Percentiles rank a stretch among this genome's conserved stretches.
These are phyloP conservation scores for Amazona guildingii DNA, from an alignment of 2,113 vertebrate species.

Conservation along the genomic window DNA sequence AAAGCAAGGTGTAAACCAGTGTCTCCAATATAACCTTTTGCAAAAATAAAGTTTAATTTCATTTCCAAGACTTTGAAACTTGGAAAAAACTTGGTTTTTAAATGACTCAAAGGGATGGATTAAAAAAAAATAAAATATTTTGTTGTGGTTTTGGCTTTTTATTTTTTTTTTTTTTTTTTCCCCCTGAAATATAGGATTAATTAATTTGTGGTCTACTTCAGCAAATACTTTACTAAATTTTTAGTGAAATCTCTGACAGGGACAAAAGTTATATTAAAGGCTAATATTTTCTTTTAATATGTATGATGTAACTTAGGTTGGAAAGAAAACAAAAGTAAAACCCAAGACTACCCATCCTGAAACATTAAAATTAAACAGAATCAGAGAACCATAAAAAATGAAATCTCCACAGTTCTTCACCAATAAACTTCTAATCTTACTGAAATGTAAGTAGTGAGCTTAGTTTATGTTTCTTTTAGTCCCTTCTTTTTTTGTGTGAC, in stretches of 20 bases:
- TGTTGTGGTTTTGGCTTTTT: neutral
- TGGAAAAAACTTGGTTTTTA: neutral
- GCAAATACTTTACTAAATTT: neutral
- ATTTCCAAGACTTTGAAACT: slow-evolving; percentile 15
- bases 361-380: neutral
- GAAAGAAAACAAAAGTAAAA: neutral
- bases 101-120: neutral
- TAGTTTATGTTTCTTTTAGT: neutral
- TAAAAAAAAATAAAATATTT: neutral
- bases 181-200: neutral
- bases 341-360: neutral
- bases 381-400: neutral
- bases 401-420: neutral
- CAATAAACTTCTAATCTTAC: neutral
- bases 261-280: neutral
- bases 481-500: neutral
- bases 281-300: neutral
- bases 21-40: neutral
- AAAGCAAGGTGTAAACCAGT: slow-evolving; percentile 4
- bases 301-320: neutral
- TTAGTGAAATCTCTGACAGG: neutral
- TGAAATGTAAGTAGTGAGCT: neutral
- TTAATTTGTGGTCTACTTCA: neutral
- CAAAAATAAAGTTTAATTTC: neutral
- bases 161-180: neutral